phyloP scores from a whole-genome alignment of 2,888 invertebrate genomes.

The Tromatobia lineatoria region DNA sequence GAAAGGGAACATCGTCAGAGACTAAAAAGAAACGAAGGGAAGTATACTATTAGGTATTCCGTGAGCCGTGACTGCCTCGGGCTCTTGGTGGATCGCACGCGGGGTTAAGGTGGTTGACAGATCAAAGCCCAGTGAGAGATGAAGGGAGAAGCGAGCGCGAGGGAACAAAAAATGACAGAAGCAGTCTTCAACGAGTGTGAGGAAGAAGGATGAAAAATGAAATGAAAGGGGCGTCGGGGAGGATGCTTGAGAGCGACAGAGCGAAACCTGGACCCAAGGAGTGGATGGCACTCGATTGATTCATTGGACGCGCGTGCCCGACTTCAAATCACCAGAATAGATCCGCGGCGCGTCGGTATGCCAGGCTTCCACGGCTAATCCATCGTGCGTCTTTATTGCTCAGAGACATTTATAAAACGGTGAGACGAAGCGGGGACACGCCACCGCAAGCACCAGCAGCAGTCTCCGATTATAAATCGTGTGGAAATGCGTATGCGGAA shows the following conservation, averaged over 20 bases:
- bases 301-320: slow-evolving; percentile 85
- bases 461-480: slow-evolving; percentile 81
- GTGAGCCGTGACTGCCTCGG: slow-evolving; percentile 20
- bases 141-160: slow-evolving; percentile 26
- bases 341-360: slow-evolving; percentile 82
- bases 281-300: slow-evolving; percentile 82
- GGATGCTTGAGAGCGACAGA: slow-evolving; percentile 64
- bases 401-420: slow-evolving; percentile 83
- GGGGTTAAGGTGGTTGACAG: slow-evolving; percentile 48
- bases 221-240: slow-evolving; percentile 43
- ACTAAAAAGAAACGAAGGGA: slow-evolving; percentile 2
- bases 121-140: slow-evolving; percentile 66
- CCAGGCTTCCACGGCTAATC: slow-evolving; percentile 82
- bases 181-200: slow-evolving; percentile 63
- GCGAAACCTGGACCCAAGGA: slow-evolving; percentile 67
- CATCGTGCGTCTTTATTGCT: slow-evolving; percentile 84
- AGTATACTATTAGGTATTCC: slow-evolving; percentile 19
- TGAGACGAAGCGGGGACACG: slow-evolving; percentile 71
- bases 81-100: slow-evolving; percentile 12
- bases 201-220: slow-evolving; percentile 56
- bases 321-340: slow-evolving; percentile 85
- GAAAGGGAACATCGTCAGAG: slow-evolving; percentile 14
- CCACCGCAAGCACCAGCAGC: slow-evolving; percentile 51
- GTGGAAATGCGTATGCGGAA: slow-evolving; percentile 58
- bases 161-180: slow-evolving; percentile 41